A percentile compares a stretch with the other conserved stretches of the same genome.
Evolutionary conservation across 92 coral and sea anemone genomes (phyloP).

Genomic region (Porites cylindrica): DNA sequence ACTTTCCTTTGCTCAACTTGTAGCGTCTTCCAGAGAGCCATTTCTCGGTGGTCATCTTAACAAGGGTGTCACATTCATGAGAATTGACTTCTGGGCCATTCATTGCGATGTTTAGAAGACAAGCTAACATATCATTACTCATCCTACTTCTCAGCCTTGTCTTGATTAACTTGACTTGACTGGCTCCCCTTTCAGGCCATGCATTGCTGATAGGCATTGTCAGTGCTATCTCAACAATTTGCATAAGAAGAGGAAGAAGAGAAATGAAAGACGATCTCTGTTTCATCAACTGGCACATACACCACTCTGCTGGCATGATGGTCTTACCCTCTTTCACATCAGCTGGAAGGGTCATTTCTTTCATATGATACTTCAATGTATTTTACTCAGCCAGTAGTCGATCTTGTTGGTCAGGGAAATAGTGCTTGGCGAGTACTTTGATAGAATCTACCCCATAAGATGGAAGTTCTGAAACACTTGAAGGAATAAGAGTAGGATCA

Average conservation of each 20-base stretch:
- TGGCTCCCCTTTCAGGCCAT: slow-evolving; percentile 33
- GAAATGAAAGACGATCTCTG: slow-evolving; percentile 20
- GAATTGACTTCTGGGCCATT: neutral
- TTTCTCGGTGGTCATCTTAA: neutral
- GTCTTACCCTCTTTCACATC: slow-evolving; percentile 33
- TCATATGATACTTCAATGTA: slow-evolving; percentile 30
- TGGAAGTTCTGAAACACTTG: slow-evolving; percentile 46
- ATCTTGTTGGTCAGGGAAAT: slow-evolving; percentile 45
- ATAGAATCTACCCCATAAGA: slow-evolving; percentile 43
- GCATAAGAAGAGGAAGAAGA: slow-evolving; percentile 36
- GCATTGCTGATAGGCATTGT: slow-evolving; percentile 33
- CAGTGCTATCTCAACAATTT: slow-evolving; percentile 6
- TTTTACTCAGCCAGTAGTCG: slow-evolving; percentile 39
- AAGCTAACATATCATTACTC: slow-evolving; percentile 17
- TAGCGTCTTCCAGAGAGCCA: neutral
- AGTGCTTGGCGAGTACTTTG: slow-evolving; percentile 58
- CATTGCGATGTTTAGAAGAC: neutral
- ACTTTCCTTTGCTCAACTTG: neutral
- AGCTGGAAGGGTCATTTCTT: slow-evolving; percentile 29
- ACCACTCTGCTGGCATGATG: slow-evolving; percentile 46
- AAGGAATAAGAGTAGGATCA: slow-evolving; percentile 58
- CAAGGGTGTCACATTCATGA: neutral
- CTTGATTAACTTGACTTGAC: slow-evolving; percentile 28
- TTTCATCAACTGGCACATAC: slow-evolving; percentile 39
- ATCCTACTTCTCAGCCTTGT: slow-evolving; percentile 22